Evolutionary conservation across 53 echinoderm and acorn worm species (phyloP).

Genomic region (Echinometra lucunter): DNA sequence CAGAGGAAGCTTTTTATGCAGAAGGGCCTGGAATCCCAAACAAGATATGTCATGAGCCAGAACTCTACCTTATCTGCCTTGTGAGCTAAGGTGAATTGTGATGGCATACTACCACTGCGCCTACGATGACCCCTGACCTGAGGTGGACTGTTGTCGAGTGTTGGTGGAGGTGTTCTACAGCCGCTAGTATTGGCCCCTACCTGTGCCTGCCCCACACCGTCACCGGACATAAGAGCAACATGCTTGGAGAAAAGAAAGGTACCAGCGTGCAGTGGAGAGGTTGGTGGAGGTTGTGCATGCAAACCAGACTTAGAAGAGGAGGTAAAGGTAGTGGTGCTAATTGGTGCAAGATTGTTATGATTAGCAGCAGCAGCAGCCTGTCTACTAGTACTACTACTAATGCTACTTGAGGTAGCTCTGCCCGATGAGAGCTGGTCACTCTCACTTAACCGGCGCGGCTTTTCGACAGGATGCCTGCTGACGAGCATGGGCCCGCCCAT

Average conservation of each 20-base stretch:
- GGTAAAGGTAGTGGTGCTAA: slow-evolving; percentile 18
- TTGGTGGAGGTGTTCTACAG: slow-evolving; percentile 50
- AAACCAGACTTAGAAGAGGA: slow-evolving; percentile 69
- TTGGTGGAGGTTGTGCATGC: slow-evolving; percentile 61
- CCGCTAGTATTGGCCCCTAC: slow-evolving; percentile 56
- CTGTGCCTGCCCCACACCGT: slow-evolving; percentile 49
- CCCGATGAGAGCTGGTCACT: slow-evolving; percentile 72
- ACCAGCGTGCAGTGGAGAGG: slow-evolving; percentile 53
- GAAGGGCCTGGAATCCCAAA: not conserved
- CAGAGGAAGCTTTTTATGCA: not conserved
- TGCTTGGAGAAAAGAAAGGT: slow-evolving; percentile 71
- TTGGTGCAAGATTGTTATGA: slow-evolving; percentile 38
- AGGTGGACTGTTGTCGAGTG: slow-evolving; percentile 21
- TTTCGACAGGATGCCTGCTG: slow-evolving; percentile 62
- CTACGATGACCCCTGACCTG: slow-evolving; percentile 70
- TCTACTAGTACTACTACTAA: slow-evolving; percentile 13
- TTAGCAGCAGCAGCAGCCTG: slow-evolving; percentile 58
- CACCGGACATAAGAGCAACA: slow-evolving; percentile 17
- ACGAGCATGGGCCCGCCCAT: slow-evolving; percentile 55
- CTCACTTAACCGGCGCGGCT: slow-evolving; percentile 84
- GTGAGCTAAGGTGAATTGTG: slow-evolving; percentile 66
- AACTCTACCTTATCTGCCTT: slow-evolving; percentile 70
- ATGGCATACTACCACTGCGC: slow-evolving; percentile 72
- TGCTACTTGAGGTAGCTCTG: slow-evolving; percentile 2
- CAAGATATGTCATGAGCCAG: not conserved